Evolutionary conservation across 2,797 vertebrate genomes (phyloP).

Genomic region (Astyanax mexicanus): DNA sequence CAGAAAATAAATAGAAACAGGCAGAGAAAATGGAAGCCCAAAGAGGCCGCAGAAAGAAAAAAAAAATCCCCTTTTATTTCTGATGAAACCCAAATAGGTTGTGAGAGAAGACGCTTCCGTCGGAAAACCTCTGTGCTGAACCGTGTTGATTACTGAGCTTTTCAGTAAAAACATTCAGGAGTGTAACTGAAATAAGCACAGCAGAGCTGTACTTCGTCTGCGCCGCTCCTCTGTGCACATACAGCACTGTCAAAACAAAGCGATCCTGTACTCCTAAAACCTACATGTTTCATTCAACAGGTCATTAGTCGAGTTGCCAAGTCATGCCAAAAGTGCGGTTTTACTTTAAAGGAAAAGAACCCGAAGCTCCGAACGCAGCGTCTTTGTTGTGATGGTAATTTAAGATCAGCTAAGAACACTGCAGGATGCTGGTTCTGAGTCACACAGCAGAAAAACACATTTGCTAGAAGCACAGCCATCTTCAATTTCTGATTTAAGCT

Average conservation of each 20-base stretch:
- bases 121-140: background rate
- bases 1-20: slow-evolving; percentile 40
- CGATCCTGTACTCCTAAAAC: background rate
- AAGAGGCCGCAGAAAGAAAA: background rate
- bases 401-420: slow-evolving; percentile 22
- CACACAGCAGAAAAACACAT: background rate
- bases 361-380: background rate
- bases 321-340: slow-evolving; percentile 16
- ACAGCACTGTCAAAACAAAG: slow-evolving; percentile 9
- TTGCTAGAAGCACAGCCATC: background rate
- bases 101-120: slow-evolving; percentile 23
- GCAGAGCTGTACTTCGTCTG: too few species aligned
- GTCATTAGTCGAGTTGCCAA: slow-evolving; percentile 54
- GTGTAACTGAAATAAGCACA: slow-evolving; percentile 10
- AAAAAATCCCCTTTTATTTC: slow-evolving; percentile 19
- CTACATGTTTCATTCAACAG: slow-evolving; percentile 48
- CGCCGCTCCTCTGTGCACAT: background rate
- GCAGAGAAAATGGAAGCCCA: background rate
- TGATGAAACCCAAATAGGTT: slow-evolving; percentile 36
- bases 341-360: slow-evolving; percentile 16
- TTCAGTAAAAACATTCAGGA: slow-evolving; percentile 23
- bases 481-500: too few species aligned
- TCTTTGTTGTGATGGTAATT: slow-evolving; percentile 34
- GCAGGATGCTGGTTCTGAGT: slow-evolving; percentile 17
- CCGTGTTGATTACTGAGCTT: slow-evolving; percentile 11